Conservation (phyloP, 2,888 invertebrate species). For the Tortricodes alternella region DNA sequence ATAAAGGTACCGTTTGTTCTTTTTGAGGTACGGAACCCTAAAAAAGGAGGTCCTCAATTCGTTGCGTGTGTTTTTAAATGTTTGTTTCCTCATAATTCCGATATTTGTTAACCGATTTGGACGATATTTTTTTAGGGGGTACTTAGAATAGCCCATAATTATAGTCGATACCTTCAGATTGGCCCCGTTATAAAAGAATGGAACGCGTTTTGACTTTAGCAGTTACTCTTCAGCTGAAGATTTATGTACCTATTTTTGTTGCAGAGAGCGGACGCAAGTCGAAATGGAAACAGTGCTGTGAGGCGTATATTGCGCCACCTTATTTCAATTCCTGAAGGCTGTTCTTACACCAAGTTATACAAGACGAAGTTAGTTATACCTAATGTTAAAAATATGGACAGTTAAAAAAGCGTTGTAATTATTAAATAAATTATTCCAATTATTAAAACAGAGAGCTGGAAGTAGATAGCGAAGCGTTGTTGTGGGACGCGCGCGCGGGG, state of each 20-base stretch:
- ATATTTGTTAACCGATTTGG: too few relatives aligned
- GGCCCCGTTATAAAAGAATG: too few relatives aligned
- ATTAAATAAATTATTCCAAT: slow-evolving; percentile 84
- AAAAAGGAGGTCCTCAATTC: too few relatives aligned
- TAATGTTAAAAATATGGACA: slow-evolving; percentile 80
- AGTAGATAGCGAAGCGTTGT: slow-evolving; percentile 81
- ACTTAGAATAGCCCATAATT: too few relatives aligned
- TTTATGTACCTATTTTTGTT: slow-evolving; percentile 46
- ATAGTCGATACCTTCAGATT: too few relatives aligned
- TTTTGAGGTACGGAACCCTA: too few relatives aligned
- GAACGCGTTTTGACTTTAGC: too few relatives aligned
- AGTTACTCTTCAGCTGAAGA: too few relatives aligned
- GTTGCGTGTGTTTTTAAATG: too few relatives aligned
- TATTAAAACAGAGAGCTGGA: slow-evolving; percentile 81
- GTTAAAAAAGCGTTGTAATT: slow-evolving; percentile 82
- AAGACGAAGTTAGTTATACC: slow-evolving; percentile 82
- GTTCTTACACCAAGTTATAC: slow-evolving; percentile 84
- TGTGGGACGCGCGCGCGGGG: slow-evolving; percentile 77
- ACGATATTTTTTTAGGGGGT: too few relatives aligned
- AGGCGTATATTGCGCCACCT: slow-evolving; percentile 81
- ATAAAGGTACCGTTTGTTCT: too few relatives aligned
- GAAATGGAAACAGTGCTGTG: slow-evolving; percentile 97
- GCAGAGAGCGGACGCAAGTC: slow-evolving; percentile 86
- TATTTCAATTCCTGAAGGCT: slow-evolving; percentile 83
- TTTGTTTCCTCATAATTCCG: too few relatives aligned